Base-by-base conservation (phyloP, 92 coral and sea anemone species). In the Paragorgia papillata region DNA sequence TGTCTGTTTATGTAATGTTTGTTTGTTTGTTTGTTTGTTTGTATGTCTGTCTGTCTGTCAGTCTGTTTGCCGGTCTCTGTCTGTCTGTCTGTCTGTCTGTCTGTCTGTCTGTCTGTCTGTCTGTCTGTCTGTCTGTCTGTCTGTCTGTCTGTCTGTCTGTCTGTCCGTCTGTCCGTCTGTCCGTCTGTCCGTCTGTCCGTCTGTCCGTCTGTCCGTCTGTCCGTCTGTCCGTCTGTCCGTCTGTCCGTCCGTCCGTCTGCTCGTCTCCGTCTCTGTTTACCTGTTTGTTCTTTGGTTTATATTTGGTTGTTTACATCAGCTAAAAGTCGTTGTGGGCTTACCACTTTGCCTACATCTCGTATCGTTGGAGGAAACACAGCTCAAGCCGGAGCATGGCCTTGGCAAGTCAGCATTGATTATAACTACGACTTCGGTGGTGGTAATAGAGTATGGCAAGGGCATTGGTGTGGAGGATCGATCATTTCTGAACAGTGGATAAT, bases 381-480 rank as follows among this genome's bases (percentile, higher is more conserved):
- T 28, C 74, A 79, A 32, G 88, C 92, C 8, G 96, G 97, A 6
- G 55, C 86, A 0, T 90, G 96, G 96, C 97, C 96, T 0, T 93
- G 97, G 97, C 97, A 93, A 66, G 88, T 90, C 49, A 78, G 91
- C 20, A 86, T 93, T 89, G 89, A 86, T 51, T 90, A 88, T 58
- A 55, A 62, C 25, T 69, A 80, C 41, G 79, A 71, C 54, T 62
- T 37, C 9, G 87, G 62, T 9, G 18, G 58, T 9, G 18, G 58
- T 0, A 62, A 77, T 1, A 73, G 84, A 15, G n/a, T 2, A 46
- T 46, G 53, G 53, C 53, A 15, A 0, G 85, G 87, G 32, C 97
- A 93, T 65, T 86, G 90, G 96, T 90, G 97, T 22, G 97, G 96
- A 17, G 97, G 96, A 0, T 90, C 96, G 1, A 84, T 92, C 57